These are phyloP conservation scores for Philereme vetulata DNA, from an alignment of 2,888 invertebrate species.

Conservation along the genomic window DNA sequence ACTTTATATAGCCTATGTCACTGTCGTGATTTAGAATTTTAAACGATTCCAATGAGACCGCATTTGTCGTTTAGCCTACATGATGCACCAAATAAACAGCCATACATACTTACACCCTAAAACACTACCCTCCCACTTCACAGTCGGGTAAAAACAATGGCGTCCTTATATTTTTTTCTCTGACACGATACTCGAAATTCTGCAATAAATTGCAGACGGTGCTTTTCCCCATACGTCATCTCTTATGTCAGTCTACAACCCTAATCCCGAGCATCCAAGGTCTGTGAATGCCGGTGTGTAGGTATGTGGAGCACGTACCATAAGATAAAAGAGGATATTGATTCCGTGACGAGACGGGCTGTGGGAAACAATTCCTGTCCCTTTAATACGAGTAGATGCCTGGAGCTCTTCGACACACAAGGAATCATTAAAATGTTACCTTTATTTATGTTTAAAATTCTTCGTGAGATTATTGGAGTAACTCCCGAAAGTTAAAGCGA, in stretches of 20 bases:
- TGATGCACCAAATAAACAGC: too few species aligned
- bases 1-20: too few species aligned
- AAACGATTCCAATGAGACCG: too few species aligned
- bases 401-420: conserved; percentile 63
- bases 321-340: conserved; percentile 83
- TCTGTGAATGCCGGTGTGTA: conserved; percentile 55
- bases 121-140: too few species aligned
- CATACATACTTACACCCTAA: too few species aligned
- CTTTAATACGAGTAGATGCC: conserved; percentile 78
- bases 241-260: neutral
- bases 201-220: neutral
- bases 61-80: too few species aligned
- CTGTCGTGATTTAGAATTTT: too few species aligned
- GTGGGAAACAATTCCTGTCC: conserved; percentile 80
- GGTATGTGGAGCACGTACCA: conserved; percentile 78
- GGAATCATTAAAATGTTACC: conserved; percentile 56
- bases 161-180: neutral
- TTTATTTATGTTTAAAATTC: conserved; percentile 3
- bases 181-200: neutral
- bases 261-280: conserved; percentile 3
- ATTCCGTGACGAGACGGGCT: conserved; percentile 79
- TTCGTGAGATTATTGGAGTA: too few species aligned
- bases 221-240: neutral
- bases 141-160: too few species aligned
- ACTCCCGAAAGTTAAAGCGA: too few species aligned